Evolutionary conservation across 2,797 vertebrate genomes (phyloP).

Genomic region (Eulemur coronatus): DNA sequence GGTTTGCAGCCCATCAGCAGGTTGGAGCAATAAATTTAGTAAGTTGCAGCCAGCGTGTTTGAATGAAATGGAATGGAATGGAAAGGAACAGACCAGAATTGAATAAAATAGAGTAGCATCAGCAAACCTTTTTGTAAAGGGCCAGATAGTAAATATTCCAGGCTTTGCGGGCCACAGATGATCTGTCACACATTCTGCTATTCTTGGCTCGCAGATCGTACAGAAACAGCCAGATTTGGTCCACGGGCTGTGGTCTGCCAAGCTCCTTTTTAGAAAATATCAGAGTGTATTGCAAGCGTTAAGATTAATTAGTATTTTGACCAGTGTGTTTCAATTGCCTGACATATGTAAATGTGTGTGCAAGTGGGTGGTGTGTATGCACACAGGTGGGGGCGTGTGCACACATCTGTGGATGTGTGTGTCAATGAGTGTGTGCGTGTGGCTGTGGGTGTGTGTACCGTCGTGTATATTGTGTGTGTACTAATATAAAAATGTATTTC

Average conservation of each 20-base stretch:
- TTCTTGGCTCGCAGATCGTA: not conserved
- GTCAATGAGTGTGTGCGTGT: not conserved
- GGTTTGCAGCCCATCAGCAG: not conserved
- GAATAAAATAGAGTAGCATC: not conserved
- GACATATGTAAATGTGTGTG: not conserved
- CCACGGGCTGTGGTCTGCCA: not conserved
- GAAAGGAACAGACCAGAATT: accelerated
- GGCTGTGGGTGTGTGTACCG: not conserved
- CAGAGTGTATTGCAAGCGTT: not conserved
- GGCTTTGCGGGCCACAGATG: not conserved
- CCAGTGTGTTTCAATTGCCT: not conserved
- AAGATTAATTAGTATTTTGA: not conserved
- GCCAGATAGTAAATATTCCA: not conserved
- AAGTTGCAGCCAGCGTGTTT: not conserved
- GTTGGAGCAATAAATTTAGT: not conserved
- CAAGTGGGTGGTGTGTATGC: not conserved
- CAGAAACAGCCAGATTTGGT: not conserved
- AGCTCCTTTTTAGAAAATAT: not conserved
- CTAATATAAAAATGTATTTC: not conserved
- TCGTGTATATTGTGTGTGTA: not conserved
- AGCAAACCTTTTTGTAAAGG: not conserved
- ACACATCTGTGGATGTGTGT: not conserved
- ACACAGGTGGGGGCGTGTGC: not conserved
- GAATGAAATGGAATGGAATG: not conserved
- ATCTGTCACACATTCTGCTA: not conserved